Evolutionary conservation across 2,888 invertebrate genomes (phyloP), one percentile per base, ranked within the genome.

Genomic region (Allygus modestus): DNA sequence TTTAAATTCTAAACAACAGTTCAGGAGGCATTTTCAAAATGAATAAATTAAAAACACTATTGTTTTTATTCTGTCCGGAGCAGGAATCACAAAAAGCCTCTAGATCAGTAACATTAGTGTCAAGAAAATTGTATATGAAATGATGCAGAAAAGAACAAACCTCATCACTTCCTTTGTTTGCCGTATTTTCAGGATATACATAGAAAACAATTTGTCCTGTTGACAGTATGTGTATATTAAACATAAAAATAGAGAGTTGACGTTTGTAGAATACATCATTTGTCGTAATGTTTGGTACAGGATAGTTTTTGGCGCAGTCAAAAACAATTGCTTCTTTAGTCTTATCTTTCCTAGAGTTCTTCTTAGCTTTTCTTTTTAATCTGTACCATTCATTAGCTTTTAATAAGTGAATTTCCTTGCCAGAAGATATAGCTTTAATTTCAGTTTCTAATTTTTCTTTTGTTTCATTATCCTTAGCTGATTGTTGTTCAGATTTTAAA

Each of bases 71-170:
- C 69, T 87, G 86, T 33, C 86, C 85, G 12, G 71, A 81, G 77
- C 85, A 86, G n/a, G 86, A 87, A 69, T 88, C 87, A 84, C 87
- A 87, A 71, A 86, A 87, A 11, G 86, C 84, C n/a, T 86, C 54
- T 65, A 86, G 37, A 23, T 86, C 69, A 54, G 82, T 54, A 9
- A 86, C 85, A 5, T 85, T 43, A 37, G 73, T 51, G 51, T 85
- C 84, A 31, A 87, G 71, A 12, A 79, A 15, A 61, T 84, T 87
- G 51, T 84, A 73, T 31, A 86, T 84, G 69, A 85, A 87, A 69
- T 86, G 77, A 37, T 83, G 82, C 12, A 86, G 77, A 54, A 86
- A 81, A 23, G 86, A 83, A n/a, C 51, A 84, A 11, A 86, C 86
- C 37, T 87, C 85, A 61, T 86, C 83, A 28, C 82, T 51, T 26